phyloP scores from a whole-genome alignment of 92 coral and sea anemone species.

The Paramuricea clavata region DNA sequence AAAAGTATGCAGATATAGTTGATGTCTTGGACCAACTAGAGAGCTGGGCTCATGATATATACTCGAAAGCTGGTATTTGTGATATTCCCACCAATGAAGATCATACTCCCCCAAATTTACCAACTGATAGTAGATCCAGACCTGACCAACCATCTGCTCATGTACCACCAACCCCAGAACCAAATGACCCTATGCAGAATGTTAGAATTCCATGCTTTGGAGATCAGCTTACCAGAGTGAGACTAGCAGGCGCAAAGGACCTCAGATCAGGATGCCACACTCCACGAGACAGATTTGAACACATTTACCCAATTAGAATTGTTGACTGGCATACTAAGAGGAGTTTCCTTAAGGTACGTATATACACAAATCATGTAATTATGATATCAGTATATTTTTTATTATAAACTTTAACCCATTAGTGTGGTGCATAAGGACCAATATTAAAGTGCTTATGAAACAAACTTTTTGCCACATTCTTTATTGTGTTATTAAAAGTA shows the following conservation, averaged over 20 bases:
- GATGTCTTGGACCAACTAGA: constrained; percentile 76
- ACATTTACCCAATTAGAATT: constrained; percentile 70
- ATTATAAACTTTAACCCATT: no score
- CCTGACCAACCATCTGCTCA: constrained; percentile 75
- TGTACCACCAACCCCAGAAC: constrained; percentile 62
- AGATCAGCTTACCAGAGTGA: constrained; percentile 71
- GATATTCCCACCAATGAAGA: constrained; percentile 45
- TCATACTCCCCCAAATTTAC: constrained; percentile 63
- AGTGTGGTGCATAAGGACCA: no score
- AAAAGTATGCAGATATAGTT: constrained; percentile 68
- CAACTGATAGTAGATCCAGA: constrained; percentile 60
- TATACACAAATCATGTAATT: background rate
- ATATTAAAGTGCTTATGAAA: no score
- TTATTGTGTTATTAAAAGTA: no score
- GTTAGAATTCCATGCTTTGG: constrained; percentile 76
- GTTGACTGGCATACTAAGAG: constrained; percentile 79
- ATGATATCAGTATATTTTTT: background rate
- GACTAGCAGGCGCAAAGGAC: constrained; percentile 74
- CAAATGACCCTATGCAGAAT: constrained; percentile 63
- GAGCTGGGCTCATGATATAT: constrained; percentile 64
- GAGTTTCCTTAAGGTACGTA: constrained; percentile 66
- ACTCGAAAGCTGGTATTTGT: constrained; percentile 66
- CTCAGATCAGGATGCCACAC: constrained; percentile 72
- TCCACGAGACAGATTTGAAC: constrained; percentile 69
- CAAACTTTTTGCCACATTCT: no score